A percentile compares a stretch with the other conserved stretches of the same genome.
Conservation (phyloP, 2,113 vertebrate species). For the Leptocoma aspasia region DNA sequence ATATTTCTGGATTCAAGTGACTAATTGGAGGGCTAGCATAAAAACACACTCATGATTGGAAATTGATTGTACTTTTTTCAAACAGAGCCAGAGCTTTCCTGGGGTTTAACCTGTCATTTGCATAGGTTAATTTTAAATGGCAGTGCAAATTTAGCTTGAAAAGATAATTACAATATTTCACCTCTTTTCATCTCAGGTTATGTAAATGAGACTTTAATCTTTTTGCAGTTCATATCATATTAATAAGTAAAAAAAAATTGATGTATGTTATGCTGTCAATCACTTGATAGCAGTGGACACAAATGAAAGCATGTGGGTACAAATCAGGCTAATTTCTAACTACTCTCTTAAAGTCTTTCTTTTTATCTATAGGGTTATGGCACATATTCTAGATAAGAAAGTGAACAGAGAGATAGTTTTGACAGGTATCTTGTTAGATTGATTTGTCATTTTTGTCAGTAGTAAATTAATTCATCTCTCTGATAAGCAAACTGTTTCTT, state of each 20-base stretch:
- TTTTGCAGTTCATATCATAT: constrained; percentile 75
- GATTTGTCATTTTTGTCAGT: constrained; percentile 48
- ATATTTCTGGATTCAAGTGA: constrained; percentile 27
- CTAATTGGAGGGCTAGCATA: constrained; percentile 47
- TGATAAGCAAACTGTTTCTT: constrained; percentile 45
- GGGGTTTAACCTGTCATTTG: constrained; percentile 83
- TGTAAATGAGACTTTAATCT: constrained; percentile 87
- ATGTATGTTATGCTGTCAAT: constrained; percentile 82
- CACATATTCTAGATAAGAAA: constrained; percentile 37
- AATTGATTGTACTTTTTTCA: constrained; percentile 60
- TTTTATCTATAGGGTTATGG: constrained; percentile 12
- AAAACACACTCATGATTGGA: constrained; percentile 54
- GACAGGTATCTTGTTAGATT: constrained; percentile 14
- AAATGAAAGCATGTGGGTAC: constrained; percentile 67
- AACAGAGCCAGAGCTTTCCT: constrained; percentile 54
- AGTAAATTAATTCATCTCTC: constrained; percentile 36
- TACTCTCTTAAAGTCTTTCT: not conserved
- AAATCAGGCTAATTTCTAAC: constrained; percentile 74
- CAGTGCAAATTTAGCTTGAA: constrained; percentile 93
- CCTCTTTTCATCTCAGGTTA: constrained; percentile 85
- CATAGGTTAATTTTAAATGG: constrained; percentile 96
- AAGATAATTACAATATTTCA: constrained; percentile 95
- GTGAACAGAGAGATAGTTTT: constrained; percentile 26
- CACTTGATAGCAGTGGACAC: constrained; percentile 54
- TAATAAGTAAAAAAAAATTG: constrained; percentile 69